These are phyloP conservation scores for Zaprionus kolodkinae DNA, from an alignment of 1,140 invertebrate species.

Conservation along the genomic window DNA sequence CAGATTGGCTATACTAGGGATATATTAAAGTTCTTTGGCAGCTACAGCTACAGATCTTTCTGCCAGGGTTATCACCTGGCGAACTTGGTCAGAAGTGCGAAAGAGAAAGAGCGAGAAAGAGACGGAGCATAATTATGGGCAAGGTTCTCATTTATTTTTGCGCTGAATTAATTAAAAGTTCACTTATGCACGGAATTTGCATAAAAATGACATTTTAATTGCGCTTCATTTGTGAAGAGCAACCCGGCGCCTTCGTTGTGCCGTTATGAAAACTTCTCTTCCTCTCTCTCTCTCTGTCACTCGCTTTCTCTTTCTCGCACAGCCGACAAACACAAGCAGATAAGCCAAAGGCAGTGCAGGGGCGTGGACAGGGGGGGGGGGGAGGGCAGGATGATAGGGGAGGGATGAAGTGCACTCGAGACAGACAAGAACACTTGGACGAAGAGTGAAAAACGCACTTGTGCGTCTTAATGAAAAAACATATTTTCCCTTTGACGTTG, in stretches of 20 bases:
- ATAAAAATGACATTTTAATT: conserved; percentile 83
- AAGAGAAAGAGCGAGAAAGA: neutral
- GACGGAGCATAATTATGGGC: conserved; percentile 73
- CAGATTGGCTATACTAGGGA: neutral
- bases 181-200: conserved; percentile 81
- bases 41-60: neutral
- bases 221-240: conserved; percentile 78
- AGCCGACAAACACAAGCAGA: neutral
- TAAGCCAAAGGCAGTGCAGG: neutral
- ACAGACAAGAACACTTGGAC: conserved; percentile 70
- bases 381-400: conserved; percentile 5
- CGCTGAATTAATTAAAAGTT: conserved; percentile 82
- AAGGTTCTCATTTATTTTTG: conserved; percentile 77
- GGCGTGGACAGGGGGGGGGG: neutral
- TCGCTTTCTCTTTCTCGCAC: neutral
- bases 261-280: conserved; percentile 58
- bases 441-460: conserved; percentile 72
- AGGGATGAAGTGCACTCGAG: conserved; percentile 63
- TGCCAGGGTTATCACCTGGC: neutral
- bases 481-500: conserved; percentile 47
- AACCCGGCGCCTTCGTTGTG: conserved; percentile 16
- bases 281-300: too few species aligned
- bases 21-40: too few species aligned
- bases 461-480: conserved; percentile 76
- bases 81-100: conserved; percentile 21